phyloP scores from a whole-genome alignment of 2,888 invertebrate species.

The Candidula unifasciata region DNA sequence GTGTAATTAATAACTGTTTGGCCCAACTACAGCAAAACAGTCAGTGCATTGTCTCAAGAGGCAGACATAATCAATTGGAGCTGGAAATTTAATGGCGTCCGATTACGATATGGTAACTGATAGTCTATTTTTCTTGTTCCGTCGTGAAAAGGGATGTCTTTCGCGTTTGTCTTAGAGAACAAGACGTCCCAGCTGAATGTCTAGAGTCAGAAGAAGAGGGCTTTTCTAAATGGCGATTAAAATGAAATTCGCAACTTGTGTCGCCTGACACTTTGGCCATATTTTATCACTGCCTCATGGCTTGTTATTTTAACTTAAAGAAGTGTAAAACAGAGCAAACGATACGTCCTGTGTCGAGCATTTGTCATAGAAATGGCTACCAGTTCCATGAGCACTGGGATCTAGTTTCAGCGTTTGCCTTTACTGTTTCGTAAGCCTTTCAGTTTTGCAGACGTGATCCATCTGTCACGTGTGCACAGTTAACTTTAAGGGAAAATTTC shows the following conservation, averaged over 20 bases:
- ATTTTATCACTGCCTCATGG: not conserved
- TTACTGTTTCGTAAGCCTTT: no score
- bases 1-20: conserved; percentile 28
- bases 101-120: not conserved
- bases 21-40: not conserved
- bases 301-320: not conserved
- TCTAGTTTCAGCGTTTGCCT: no score
- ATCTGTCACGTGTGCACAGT: no score
- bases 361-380: not conserved
- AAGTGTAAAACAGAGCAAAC: not conserved
- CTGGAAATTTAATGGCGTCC: not conserved
- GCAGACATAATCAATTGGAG: conserved; percentile 1
- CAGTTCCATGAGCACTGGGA: no score
- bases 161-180: not conserved
- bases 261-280: not conserved
- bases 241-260: conserved; percentile 1
- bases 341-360: not conserved
- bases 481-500: no score
- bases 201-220: not conserved
- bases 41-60: conserved; percentile 3
- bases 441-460: no score
- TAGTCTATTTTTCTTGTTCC: conserved; percentile 12
- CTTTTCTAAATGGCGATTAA: not conserved
- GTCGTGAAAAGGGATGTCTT: conserved; percentile 6
- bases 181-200: not conserved